Conservation (phyloP, 2,888 invertebrate genomes). For the Epinotia brunnichana region DNA sequence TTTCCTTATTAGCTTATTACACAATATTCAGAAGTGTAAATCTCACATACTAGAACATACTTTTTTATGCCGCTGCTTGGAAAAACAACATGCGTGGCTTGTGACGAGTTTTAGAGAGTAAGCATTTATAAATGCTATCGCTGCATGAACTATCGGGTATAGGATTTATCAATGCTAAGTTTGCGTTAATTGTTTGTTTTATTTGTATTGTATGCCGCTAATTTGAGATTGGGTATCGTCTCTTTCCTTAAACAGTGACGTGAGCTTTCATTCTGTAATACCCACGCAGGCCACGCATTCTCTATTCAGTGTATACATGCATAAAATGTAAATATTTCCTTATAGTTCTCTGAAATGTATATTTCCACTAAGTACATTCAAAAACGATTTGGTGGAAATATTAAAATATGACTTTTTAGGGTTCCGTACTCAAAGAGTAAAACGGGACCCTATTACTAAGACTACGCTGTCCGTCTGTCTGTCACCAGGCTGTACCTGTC, state of each 20-base stretch:
- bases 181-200: neutral
- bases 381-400: neutral
- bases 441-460: too few relatives aligned
- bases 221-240: neutral
- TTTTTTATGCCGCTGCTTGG: too few relatives aligned
- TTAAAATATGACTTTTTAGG: neutral
- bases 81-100: too few relatives aligned
- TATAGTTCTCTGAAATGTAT: neutral
- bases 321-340: constrained; percentile 30
- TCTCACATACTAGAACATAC: neutral
- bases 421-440: too few relatives aligned
- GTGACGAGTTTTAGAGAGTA: too few relatives aligned
- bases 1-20: constrained; percentile 10
- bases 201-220: neutral
- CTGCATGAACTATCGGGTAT: too few relatives aligned
- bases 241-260: constrained; percentile 5
- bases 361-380: neutral
- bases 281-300: neutral
- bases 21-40: neutral
- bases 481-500: too few relatives aligned
- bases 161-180: neutral
- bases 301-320: neutral
- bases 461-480: too few relatives aligned
- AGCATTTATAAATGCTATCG: too few relatives aligned
- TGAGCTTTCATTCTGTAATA: constrained; percentile 10